Conservation (phyloP, 1,140 invertebrate genomes). For the Elysia chlorotica region DNA sequence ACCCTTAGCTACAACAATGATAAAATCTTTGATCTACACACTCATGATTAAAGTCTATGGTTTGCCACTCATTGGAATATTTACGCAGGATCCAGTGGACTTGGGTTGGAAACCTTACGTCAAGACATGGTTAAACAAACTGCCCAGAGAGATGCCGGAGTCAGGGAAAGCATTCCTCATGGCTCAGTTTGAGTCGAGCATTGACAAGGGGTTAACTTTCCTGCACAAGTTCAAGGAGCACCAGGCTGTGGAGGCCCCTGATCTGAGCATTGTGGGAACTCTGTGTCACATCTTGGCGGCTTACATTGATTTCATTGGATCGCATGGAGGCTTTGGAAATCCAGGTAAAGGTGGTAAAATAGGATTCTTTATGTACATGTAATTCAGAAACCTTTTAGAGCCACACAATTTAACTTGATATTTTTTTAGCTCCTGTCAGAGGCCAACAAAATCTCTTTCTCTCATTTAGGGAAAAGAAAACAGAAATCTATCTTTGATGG, state of each 20-base stretch:
- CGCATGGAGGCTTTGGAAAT: constrained; percentile 57
- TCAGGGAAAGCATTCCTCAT: constrained; percentile 64
- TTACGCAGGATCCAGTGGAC: constrained; percentile 56
- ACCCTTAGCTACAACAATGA: neutral
- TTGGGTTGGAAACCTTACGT: constrained; percentile 60
- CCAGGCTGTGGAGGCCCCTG: constrained; percentile 46
- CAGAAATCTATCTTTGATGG: too few relatives aligned
- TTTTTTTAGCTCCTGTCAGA: too few relatives aligned
- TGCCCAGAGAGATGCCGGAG: constrained; percentile 56
- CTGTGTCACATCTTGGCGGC: constrained; percentile 56
- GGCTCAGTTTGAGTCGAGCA: constrained; percentile 68
- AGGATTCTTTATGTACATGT: too few relatives aligned
- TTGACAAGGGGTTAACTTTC: constrained; percentile 69
- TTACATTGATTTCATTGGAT: constrained; percentile 54
- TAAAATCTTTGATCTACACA: neutral
- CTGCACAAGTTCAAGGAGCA: constrained; percentile 39
- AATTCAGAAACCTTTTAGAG: too few relatives aligned
- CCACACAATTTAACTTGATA: too few relatives aligned
- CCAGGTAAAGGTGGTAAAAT: too few relatives aligned
- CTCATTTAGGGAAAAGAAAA: too few relatives aligned
- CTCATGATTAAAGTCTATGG: neutral
- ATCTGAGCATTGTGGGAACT: constrained; percentile 48
- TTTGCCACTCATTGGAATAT: neutral
- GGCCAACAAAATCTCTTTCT: too few relatives aligned
- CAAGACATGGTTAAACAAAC: constrained; percentile 55